Percentiles rank a stretch among this genome's conserved stretches.
Evolutionary conservation across 2,797 vertebrate genomes (phyloP).

Genomic region (Hyperoplus lanceolatus): DNA sequence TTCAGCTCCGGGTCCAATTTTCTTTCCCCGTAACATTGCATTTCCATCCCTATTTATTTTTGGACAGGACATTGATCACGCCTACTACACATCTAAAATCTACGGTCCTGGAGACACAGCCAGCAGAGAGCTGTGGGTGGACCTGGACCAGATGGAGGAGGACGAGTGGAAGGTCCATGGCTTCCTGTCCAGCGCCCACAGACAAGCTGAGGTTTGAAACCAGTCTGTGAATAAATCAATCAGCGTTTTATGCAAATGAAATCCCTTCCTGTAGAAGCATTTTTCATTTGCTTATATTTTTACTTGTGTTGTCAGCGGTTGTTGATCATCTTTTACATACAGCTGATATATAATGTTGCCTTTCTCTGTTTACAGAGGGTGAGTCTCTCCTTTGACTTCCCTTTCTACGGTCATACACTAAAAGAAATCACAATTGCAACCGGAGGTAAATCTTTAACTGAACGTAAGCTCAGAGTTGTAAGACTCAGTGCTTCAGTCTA

Average conservation of each 20-base stretch:
- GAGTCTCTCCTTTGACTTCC: constrained; percentile 95
- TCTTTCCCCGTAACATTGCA: background rate
- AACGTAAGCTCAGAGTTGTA: background rate
- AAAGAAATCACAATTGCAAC: constrained; percentile 95
- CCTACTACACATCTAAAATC: constrained; percentile 94
- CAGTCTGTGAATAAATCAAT: background rate
- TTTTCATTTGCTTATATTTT: background rate
- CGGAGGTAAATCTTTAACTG: constrained; percentile 87
- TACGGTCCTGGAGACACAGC: constrained; percentile 87
- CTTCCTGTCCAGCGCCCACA: constrained; percentile 91
- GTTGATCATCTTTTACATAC: background rate
- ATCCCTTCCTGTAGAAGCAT: background rate
- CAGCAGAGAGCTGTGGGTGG: constrained; percentile 91
- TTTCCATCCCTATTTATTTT: constrained; percentile 6
- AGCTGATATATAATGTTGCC: background rate
- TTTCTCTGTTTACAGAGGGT: constrained; percentile 90
- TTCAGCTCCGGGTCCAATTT: background rate
- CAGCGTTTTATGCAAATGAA: background rate
- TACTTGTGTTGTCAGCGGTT: background rate
- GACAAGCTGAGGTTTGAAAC: constrained; percentile 88
- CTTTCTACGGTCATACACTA: constrained; percentile 95
- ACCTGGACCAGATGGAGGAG: constrained; percentile 89
- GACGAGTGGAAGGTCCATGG: constrained; percentile 89
- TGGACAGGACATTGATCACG: constrained; percentile 91
- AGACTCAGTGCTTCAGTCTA: background rate